Evolutionary conservation across 2,888 invertebrate genomes (phyloP).

Genomic region (Artemia sp.): DNA sequence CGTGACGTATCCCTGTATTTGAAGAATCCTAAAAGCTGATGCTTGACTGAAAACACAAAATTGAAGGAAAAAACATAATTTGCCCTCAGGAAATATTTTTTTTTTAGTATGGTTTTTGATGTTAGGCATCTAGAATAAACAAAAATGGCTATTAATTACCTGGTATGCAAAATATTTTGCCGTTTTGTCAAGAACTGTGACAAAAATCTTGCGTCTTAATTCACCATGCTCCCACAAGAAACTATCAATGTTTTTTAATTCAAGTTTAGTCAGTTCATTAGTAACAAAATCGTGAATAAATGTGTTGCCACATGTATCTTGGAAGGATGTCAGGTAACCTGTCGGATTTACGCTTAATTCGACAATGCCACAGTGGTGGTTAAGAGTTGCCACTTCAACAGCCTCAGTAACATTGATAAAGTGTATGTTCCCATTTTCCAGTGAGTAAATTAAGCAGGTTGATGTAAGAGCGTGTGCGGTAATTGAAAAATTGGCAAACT

Average conservation of each 20-base stretch:
- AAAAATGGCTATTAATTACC: background rate
- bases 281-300: background rate
- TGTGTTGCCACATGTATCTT: background rate
- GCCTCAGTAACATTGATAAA: background rate
- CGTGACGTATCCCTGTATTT: too few species aligned
- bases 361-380: background rate
- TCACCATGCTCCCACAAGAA: background rate
- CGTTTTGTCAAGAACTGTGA: background rate
- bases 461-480: background rate
- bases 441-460: background rate
- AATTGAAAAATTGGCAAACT: background rate
- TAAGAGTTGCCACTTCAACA: background rate
- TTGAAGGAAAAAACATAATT: too few species aligned
- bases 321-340: constrained; percentile 1
- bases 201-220: background rate
- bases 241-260: background rate
- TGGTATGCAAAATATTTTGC: background rate
- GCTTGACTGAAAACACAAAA: too few species aligned
- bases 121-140: too few species aligned
- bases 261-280: background rate
- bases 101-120: too few species aligned
- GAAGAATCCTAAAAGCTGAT: too few species aligned
- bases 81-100: too few species aligned
- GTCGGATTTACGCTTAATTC: background rate
- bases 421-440: background rate